Evolutionary conservation across 2,797 vertebrate species (phyloP).

Genomic region (Pitangus sulphuratus): DNA sequence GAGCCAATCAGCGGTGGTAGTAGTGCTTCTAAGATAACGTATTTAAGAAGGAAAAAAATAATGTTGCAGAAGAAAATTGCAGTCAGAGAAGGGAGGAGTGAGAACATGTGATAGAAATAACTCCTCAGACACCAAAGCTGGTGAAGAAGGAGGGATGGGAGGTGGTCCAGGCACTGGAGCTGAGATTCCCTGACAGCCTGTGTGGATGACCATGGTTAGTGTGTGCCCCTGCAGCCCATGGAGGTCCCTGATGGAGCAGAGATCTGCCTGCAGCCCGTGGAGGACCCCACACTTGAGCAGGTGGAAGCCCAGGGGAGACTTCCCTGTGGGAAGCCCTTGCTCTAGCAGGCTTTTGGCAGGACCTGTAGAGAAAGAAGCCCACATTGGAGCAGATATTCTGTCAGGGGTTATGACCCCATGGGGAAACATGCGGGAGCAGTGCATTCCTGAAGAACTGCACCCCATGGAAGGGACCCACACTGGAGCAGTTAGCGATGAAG

Average conservation of each 20-base stretch:
- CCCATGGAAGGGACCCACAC: not conserved
- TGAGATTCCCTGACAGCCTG: not conserved
- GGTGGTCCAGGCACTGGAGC: not conserved
- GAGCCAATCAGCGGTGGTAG: rapidly evolving
- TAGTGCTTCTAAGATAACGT: not conserved
- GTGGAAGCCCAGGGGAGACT: not conserved
- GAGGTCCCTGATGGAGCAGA: not conserved
- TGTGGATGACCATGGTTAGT: not conserved
- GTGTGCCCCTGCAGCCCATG: not conserved
- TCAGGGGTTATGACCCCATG: not conserved
- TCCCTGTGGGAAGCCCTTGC: not conserved
- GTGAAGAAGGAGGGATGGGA: not conserved
- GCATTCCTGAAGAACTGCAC: not conserved
- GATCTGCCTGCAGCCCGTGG: not conserved
- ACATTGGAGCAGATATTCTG: not conserved
- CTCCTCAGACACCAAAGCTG: not conserved
- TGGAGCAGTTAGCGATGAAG: not conserved
- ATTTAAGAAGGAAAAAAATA: not conserved
- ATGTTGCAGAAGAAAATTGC: not conserved
- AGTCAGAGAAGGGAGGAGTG: not conserved
- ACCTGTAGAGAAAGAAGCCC: not conserved
- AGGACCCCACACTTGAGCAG: not conserved
- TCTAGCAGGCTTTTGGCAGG: not conserved
- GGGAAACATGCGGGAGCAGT: not conserved
- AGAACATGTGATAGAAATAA: not conserved